Evolutionary conservation across 2,888 invertebrate species (phyloP), one percentile per base, ranked within the genome.

Genomic region (Apodemia duryi): DNA sequence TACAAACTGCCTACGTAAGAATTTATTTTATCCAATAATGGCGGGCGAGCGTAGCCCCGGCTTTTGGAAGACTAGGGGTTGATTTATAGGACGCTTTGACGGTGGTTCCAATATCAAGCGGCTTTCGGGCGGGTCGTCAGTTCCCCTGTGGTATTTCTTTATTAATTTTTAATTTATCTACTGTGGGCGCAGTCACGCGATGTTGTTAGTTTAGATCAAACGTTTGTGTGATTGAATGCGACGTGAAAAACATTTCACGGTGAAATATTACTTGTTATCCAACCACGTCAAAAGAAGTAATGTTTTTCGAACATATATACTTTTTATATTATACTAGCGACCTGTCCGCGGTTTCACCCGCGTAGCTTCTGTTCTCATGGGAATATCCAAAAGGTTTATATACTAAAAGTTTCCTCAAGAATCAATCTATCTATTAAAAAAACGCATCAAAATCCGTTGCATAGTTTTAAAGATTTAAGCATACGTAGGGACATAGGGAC

Each of bases 121-220:
- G 61, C 13, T 46, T 32, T 28, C 4, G 49, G 62, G 62, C 32
- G 43, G 29, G 41, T 13, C 46, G 7, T 13, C 29, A 7, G 7
- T 29, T 41, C 63, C 63, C 46, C 61, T 57, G 57, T 32, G 64
- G 64, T 49, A 64, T 64, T 32, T 49, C 60, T 38, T 61, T 64
- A 64, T 64, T 64, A 65, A 65, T 65, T 65, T 61, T 60, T 51
- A 35, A 60, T 57, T 57, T 11, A 57, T 57, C 57, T 32, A 57
- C 57, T 13, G 32, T 32, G 29, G 57, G 29, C 13, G 57, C 57
- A 57, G 57, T 57, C 54, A 54, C 54, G 54, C 54, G 54, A 54
- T 29, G 54, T 9, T 29, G 54, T 54, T 54, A 54, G 54, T 54
- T 54, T 54, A 28, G 54, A 29, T 54, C 54, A 54, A 54, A 54